Percentiles rank a stretch among this genome's conserved stretches.
Conservation (phyloP, 2,113 vertebrate genomes). For the Mormyrus iriodes region DNA sequence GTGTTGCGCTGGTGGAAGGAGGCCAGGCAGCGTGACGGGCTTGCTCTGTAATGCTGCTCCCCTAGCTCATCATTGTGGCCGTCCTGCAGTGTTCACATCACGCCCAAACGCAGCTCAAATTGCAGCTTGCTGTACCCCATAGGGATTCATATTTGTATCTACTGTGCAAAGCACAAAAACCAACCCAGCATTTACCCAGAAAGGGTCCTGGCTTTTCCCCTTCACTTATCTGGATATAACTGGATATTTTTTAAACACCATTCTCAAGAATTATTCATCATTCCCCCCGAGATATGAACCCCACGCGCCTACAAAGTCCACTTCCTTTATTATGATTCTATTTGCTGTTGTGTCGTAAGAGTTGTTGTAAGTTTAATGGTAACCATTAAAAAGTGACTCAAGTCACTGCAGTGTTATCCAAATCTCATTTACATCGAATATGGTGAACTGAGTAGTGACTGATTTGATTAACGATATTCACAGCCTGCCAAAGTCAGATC, state of each 20-base stretch:
- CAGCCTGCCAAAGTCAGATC: not conserved
- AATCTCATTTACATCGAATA: not conserved
- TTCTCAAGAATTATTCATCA: too few relatives aligned
- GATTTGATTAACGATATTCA: not conserved
- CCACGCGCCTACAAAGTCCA: too few relatives aligned
- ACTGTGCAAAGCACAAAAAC: not conserved
- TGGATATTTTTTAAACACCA: not conserved
- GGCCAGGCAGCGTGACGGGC: not conserved
- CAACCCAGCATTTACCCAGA: not conserved
- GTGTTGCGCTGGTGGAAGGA: not conserved
- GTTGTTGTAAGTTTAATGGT: not conserved
- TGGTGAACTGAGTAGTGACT: not conserved
- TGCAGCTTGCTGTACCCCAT: not conserved
- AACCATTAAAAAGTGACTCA: not conserved
- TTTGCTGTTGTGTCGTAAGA: not conserved
- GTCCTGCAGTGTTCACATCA: not conserved
- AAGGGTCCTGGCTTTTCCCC: not conserved
- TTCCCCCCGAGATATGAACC: too few relatives aligned
- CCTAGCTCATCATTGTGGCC: too few relatives aligned
- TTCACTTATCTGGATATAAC: not conserved
- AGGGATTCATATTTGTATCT: not conserved
- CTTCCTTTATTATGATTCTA: not conserved
- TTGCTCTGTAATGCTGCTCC: not conserved
- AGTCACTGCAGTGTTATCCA: not conserved
- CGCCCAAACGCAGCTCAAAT: not conserved